A percentile compares a stretch with the other conserved stretches of the same genome.
These are phyloP conservation scores for Chrysogorgia sp. DNA, from an alignment of 92 coral and sea anemone genomes.

Conservation along the genomic window DNA sequence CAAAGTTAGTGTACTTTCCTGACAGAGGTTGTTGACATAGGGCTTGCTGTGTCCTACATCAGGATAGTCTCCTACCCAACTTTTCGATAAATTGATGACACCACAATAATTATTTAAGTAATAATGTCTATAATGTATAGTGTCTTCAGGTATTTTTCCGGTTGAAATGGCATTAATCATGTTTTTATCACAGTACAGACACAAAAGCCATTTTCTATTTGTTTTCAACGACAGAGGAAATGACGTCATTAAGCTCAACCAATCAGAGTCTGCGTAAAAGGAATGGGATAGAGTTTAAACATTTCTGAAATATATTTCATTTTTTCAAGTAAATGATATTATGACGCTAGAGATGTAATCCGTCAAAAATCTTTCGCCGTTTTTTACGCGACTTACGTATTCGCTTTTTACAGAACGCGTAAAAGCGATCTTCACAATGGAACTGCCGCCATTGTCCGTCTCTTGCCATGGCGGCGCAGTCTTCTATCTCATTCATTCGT, in stretches of 20 bases:
- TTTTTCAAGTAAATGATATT: background rate
- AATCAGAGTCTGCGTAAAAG: no score
- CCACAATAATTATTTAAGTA: no score
- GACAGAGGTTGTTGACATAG: no score
- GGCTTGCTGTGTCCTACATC: no score
- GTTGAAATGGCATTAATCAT: no score
- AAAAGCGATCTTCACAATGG: slow-evolving; percentile 91
- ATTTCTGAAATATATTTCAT: background rate
- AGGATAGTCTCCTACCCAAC: no score
- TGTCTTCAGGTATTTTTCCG: no score
- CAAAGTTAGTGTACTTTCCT: background rate
- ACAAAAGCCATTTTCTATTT: no score
- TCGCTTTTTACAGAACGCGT: slow-evolving; percentile 86
- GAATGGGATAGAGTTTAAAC: background rate
- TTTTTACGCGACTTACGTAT: slow-evolving; percentile 70
- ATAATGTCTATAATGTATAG: no score
- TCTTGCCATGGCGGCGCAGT: slow-evolving; percentile 80
- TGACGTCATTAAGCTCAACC: no score
- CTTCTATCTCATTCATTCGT: slow-evolving; percentile 70
- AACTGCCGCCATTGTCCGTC: slow-evolving; percentile 93
- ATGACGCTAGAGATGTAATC: background rate
- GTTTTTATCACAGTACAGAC: no score
- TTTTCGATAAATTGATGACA: no score
- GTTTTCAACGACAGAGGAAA: background rate
- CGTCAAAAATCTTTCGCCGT: background rate